phyloP scores from a whole-genome alignment of 1,140 invertebrate species.

The Aphis craccivora region DNA sequence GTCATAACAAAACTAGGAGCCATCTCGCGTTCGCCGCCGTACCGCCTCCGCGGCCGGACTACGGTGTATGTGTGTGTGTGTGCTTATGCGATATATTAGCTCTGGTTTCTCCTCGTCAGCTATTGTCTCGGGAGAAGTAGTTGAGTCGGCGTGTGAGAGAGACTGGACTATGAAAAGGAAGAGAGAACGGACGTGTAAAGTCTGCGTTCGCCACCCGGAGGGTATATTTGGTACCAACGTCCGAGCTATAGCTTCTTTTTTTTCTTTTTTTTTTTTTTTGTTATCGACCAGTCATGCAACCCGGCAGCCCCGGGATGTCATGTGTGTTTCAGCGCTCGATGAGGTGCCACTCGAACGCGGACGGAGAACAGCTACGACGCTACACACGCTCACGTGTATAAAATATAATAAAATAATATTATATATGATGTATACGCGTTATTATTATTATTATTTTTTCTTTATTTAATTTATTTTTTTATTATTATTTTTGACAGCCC shows the following conservation, averaged over 20 bases:
- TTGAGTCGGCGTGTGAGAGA: background rate
- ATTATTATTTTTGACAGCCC: slow-evolving; percentile 46
- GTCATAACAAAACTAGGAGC: slow-evolving; percentile 17
- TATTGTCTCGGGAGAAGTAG: slow-evolving; percentile 25
- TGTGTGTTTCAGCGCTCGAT: background rate
- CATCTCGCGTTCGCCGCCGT: background rate
- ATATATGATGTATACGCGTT: background rate
- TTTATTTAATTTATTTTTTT: background rate
- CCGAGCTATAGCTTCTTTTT: background rate
- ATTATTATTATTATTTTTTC: slow-evolving; percentile 22
- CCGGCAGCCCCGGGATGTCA: slow-evolving; percentile 36
- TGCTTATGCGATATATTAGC: slow-evolving; percentile 18
- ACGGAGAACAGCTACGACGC: background rate
- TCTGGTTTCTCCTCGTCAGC: background rate
- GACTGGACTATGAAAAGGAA: background rate
- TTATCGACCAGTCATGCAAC: slow-evolving; percentile 42
- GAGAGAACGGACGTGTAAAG: background rate
- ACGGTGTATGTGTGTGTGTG: background rate
- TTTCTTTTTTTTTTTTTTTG: no score
- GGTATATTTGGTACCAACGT: background rate
- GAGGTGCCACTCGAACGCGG: slow-evolving; percentile 43
- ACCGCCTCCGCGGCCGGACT: background rate
- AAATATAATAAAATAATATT: slow-evolving; percentile 1
- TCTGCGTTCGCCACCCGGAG: background rate
- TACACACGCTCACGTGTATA: background rate